Base-by-base conservation (phyloP, 2,888 invertebrate species). In the Drosophila seclusa region DNA sequence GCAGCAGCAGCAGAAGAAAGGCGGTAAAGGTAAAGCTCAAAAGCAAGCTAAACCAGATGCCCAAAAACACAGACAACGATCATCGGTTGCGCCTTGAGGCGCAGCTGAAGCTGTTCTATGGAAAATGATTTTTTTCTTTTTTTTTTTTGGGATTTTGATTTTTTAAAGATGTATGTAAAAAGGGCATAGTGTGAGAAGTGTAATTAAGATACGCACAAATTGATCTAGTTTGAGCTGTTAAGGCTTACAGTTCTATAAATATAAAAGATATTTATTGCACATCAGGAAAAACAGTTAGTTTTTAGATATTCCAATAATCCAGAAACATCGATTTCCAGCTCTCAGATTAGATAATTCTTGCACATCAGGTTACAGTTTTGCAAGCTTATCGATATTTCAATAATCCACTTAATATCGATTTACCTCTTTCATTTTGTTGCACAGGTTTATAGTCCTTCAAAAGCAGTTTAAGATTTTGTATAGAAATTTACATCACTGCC, bases 1-100 rank as follows among this genome's bases (percentile, higher is more conserved):
- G 40, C 45, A 36, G 50, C n/a, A 40, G n/a, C 36, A 38, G 52
- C 29, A 31, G 62, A 74, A 65, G 76, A 67, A 64, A 70, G 52
- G 54, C 61, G 48, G 48, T 38, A 16, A 45, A 52, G 31, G 21
- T 31, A 53, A 34, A 42, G 52, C 29, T 18, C 11, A 27, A 54
- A 48, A 59, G 11, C 53, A 50, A 63, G 68, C 74, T 50, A 68
- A 77, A 63, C 68, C 57, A 68, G 69, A 73, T 78, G 38, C 34
- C n/a, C 27, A 63, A 18, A 62, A 6, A n/a, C 34, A 68, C 21
- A 42, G 53, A 53, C 73, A 61, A 61, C 52, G 60, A 66, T 65
- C 73, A 73, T 65, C 78, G 52, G 59, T 68, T 54, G 29, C 68
- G 61, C 70, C 57, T 54, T 24, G 31, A 48, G 73, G 29, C 38